These are phyloP conservation scores for Argyra leucocephala DNA, from an alignment of 2,888 invertebrate species.

Conservation along the genomic window DNA sequence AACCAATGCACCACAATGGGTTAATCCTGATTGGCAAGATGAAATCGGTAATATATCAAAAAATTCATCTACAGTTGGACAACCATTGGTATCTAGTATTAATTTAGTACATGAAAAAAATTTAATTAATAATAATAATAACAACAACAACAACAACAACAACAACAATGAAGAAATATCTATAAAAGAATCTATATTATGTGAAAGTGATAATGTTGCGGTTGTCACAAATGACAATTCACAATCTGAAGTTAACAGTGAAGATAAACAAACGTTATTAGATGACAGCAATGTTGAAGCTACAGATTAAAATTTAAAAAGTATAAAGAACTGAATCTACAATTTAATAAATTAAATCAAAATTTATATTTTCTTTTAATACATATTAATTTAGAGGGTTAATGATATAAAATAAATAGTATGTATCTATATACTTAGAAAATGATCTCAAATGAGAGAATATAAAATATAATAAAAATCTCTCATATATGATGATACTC, in stretches of 20 bases:
- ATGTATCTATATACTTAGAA: too few species aligned
- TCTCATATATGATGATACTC: too few species aligned
- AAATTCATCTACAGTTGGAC: too few species aligned
- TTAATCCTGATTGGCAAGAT: slow-evolving; percentile 88
- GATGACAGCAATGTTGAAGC: not conserved
- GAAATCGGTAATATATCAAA: slow-evolving; percentile 39
- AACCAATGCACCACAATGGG: slow-evolving; percentile 95
- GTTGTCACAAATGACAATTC: not conserved
- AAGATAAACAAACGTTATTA: not conserved
- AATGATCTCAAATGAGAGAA: too few species aligned
- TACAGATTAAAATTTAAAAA: not conserved
- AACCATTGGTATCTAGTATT: too few species aligned
- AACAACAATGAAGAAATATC: slow-evolving; percentile 5
- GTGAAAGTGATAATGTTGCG: not conserved
- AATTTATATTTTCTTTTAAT: too few species aligned
- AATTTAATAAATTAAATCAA: too few species aligned
- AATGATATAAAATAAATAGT: too few species aligned
- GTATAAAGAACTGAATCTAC: not conserved
- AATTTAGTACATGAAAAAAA: too few species aligned
- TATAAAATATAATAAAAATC: too few species aligned
- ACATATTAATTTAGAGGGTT: too few species aligned
- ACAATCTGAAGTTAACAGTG: not conserved
- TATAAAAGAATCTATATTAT: not conserved
- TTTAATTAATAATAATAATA: too few species aligned
- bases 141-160: slow-evolving; percentile 16